These are phyloP conservation scores for Vanessa tameamea DNA, from an alignment of 1,140 invertebrate genomes.

Conservation along the genomic window DNA sequence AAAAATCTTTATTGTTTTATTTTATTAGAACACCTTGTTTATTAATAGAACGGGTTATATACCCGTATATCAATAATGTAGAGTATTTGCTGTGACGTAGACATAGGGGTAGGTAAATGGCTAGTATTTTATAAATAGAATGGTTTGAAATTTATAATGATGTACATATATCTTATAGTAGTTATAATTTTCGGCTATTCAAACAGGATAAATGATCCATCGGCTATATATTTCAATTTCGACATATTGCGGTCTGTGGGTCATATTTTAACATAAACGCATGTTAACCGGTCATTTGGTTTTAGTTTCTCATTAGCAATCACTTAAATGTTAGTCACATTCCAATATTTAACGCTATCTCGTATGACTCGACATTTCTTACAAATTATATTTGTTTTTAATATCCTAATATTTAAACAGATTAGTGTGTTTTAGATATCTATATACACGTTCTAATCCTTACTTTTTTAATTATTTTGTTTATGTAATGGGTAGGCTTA, in stretches of 20 bases:
- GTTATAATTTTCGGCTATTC: background rate
- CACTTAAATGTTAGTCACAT: conserved; percentile 39
- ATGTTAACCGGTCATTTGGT: conserved; percentile 23
- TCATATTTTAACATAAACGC: conserved; percentile 20
- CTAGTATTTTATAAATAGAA: too few relatives aligned
- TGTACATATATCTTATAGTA: background rate
- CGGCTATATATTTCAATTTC: background rate
- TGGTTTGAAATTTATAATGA: too few relatives aligned
- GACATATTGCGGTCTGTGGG: conserved; percentile 29
- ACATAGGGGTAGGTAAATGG: too few relatives aligned
- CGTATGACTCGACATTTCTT: conserved; percentile 30
- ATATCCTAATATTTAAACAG: conserved; percentile 1
- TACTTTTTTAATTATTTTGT: too few relatives aligned
- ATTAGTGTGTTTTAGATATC: background rate
- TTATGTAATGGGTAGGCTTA: too few relatives aligned
- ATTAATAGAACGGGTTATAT: too few relatives aligned
- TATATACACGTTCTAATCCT: too few relatives aligned
- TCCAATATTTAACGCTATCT: conserved; percentile 28
- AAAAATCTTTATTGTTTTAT: background rate
- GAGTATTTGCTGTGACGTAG: too few relatives aligned
- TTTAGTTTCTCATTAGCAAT: conserved; percentile 35
- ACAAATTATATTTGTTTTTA: conserved; percentile 9
- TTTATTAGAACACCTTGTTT: too few relatives aligned
- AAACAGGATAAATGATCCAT: conserved; percentile 1
- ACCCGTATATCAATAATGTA: too few relatives aligned